phyloP scores from a whole-genome alignment of 2,113 vertebrate genomes.

The Phoxinus phoxinus region DNA sequence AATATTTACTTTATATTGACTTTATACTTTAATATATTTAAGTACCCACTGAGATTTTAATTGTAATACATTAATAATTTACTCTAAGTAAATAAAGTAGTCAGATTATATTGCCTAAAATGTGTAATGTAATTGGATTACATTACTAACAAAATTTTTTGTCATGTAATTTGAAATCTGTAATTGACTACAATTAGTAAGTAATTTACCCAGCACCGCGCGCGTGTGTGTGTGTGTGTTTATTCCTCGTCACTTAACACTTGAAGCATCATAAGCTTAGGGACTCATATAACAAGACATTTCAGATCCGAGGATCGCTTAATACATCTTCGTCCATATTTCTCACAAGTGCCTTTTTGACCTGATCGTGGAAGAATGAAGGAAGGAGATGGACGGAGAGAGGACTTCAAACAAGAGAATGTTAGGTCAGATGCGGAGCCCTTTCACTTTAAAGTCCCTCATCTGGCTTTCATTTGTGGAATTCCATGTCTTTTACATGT shows the following conservation, averaged over 20 bases:
- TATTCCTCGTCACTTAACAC: background rate
- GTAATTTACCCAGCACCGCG: too few species aligned
- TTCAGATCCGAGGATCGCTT: slow-evolving; percentile 14
- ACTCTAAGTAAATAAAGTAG: too few species aligned
- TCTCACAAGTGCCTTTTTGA: background rate
- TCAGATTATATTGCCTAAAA: too few species aligned
- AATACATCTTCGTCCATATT: background rate
- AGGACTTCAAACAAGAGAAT: slow-evolving; percentile 67
- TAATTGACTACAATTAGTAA: too few species aligned
- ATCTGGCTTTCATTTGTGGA: slow-evolving; percentile 80
- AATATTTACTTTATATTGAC: too few species aligned
- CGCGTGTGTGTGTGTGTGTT: background rate
- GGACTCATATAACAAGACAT: slow-evolving; percentile 7
- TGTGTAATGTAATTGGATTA: too few species aligned
- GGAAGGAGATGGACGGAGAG: slow-evolving; percentile 55
- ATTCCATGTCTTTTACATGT: slow-evolving; percentile 79
- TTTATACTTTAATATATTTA: too few species aligned
- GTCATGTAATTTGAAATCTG: too few species aligned
- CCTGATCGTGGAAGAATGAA: slow-evolving; percentile 38
- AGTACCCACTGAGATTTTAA: too few species aligned
- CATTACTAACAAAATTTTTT: too few species aligned
- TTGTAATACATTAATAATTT: too few species aligned
- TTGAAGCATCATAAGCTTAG: slow-evolving; percentile 10
- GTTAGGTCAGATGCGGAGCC: slow-evolving; percentile 70
- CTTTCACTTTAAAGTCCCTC: slow-evolving; percentile 71